Conservation (phyloP, 1,140 invertebrate genomes). For the Sesamia nonagrioides region DNA sequence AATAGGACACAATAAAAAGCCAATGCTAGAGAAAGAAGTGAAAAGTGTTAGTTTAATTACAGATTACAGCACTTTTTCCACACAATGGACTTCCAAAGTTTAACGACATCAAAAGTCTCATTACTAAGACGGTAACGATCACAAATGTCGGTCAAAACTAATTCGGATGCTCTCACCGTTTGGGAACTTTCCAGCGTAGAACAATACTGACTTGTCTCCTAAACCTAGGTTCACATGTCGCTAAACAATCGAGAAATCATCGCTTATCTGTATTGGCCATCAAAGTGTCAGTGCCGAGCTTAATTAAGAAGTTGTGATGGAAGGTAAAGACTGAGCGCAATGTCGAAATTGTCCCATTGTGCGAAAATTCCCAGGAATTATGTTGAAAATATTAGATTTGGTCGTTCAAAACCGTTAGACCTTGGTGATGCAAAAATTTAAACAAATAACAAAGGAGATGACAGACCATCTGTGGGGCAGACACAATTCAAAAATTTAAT, state of each 20-base stretch:
- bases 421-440: conserved; percentile 31
- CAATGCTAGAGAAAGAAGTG: conserved; percentile 6
- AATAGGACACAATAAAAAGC: background rate
- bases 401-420: conserved; percentile 41
- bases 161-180: conserved; percentile 30
- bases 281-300: conserved; percentile 60
- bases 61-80: conserved; percentile 2
- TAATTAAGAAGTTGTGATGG: conserved; percentile 59
- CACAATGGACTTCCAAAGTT: conserved; percentile 33
- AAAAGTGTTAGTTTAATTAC: conserved; percentile 18
- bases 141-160: conserved; percentile 39
- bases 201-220: conserved; percentile 37
- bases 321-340: conserved; percentile 50
- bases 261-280: conserved; percentile 61
- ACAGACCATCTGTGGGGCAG: conserved; percentile 25
- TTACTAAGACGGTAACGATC: conserved; percentile 40
- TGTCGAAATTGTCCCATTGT: conserved; percentile 62
- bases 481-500: conserved; percentile 20
- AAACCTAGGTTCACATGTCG: conserved; percentile 50
- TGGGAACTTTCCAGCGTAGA: conserved; percentile 31
- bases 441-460: conserved; percentile 23
- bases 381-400: conserved; percentile 45
- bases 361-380: conserved; percentile 48
- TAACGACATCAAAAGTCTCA: conserved; percentile 18
- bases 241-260: conserved; percentile 64